Evolutionary conservation across 1,140 invertebrate species (phyloP), one percentile per base, ranked within the genome.

Genomic region (Dendroctonus valens): DNA sequence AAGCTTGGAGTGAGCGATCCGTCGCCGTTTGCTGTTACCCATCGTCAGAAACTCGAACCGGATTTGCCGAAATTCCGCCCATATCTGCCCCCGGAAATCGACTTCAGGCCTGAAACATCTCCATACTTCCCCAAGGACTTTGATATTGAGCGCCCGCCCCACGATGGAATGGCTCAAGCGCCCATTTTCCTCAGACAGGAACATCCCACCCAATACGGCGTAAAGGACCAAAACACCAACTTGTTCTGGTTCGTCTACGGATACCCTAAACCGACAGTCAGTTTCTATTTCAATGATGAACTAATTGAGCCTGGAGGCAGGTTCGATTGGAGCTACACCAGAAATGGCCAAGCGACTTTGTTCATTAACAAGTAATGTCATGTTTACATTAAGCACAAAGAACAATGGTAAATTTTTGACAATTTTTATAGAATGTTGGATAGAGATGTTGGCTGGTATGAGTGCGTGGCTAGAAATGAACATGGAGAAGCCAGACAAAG

Each of bases 1-100:
- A 93, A 94, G 78, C 94, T 93, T 75, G 96, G 95, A n/a, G 86
- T 97, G n/a, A 96, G 93, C 77, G 95, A 97, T 76, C 94, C 96
- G 0, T 95, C 92, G 40, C 93, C 93, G 6, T 93, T 87, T 75
- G 90, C 89, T 0, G 84, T 89, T 58, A 95, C 93, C 0, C 91
- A 90, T 73, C 83, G 91, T 60, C 85, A 88, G 41, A 91, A 91
- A 79, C 78, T 95, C 3, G 87, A 93, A 72, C 89, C 91, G 5
- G 89, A 91, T 14, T 86, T 89, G 48, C 87, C 89, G 0, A 91
- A 89, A 72, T 90, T 90, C 78, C 85, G 87, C 63, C 91, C 91
- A 0, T 91, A 92, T 69, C 76, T 93, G 37, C 85, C 88, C 51
- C 88, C 91, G 4, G 90, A 88, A n/a, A 89, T 90, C 41, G 89